phyloP scores from a whole-genome alignment of 2,888 invertebrate species.

The Phengaris arion region DNA sequence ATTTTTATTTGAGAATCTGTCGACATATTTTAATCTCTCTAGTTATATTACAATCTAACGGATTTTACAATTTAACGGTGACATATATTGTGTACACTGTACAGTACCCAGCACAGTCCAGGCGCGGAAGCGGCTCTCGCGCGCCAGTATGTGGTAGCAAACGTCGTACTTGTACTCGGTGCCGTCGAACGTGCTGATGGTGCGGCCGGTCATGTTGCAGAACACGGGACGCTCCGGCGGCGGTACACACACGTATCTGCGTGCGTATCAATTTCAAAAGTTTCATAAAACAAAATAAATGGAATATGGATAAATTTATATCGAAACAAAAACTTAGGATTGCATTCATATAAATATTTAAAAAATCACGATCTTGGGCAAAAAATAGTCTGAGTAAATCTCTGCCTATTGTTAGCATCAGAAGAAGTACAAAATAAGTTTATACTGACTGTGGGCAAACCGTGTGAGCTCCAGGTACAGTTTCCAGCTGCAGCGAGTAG shows the following conservation, averaged over 20 bases:
- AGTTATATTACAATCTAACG: too few relatives aligned
- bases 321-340: too few relatives aligned
- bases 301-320: too few relatives aligned
- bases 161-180: slow-evolving; percentile 88
- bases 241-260: slow-evolving; percentile 82
- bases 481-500: slow-evolving; percentile 77
- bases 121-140: slow-evolving; percentile 82
- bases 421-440: neutral
- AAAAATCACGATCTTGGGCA: too few relatives aligned
- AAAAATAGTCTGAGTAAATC: too few relatives aligned
- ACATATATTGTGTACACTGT: too few relatives aligned
- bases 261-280: slow-evolving; percentile 29
- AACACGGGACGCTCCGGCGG: slow-evolving; percentile 82
- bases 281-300: neutral
- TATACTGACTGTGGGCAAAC: slow-evolving; percentile 73
- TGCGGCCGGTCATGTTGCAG: slow-evolving; percentile 87
- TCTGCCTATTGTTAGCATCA: too few relatives aligned
- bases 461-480: slow-evolving; percentile 44
- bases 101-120: slow-evolving; percentile 85
- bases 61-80: too few relatives aligned
- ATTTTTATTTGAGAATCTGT: too few relatives aligned
- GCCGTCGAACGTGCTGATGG: slow-evolving; percentile 89
- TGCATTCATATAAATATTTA: too few relatives aligned
- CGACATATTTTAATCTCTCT: too few relatives aligned
- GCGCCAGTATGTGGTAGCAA: slow-evolving; percentile 88